Conservation (phyloP, 2,113 vertebrate species). For the Oenanthe oenanthe region DNA sequence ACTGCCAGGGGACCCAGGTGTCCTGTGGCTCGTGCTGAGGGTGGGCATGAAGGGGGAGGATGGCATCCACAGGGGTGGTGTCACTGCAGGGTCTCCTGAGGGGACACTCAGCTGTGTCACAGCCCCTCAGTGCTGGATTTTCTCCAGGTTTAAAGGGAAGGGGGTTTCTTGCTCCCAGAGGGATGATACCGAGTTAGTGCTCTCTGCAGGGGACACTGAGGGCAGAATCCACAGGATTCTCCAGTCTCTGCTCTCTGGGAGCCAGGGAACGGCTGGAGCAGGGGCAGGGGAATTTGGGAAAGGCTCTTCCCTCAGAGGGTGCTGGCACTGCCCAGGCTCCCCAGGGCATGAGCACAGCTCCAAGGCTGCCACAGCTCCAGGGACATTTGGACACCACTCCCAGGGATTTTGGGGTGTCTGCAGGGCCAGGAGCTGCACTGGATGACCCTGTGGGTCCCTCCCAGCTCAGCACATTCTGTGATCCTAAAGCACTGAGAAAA, state of each 20-base stretch:
- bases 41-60: neutral
- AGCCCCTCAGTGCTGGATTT: neutral
- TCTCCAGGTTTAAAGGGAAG: neutral
- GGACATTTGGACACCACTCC: accelerated
- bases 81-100: neutral
- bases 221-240: neutral
- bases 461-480: neutral
- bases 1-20: neutral
- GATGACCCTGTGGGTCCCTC: neutral
- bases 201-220: neutral
- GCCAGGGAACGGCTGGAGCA: neutral
- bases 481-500: accelerated
- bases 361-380: neutral
- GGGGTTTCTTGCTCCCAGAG: neutral
- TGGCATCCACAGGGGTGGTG: neutral
- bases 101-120: neutral
- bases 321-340: neutral
- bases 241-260: neutral
- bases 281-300: accelerated
- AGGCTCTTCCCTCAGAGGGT: neutral
- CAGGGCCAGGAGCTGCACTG: neutral
- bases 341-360: neutral
- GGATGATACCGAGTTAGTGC: neutral
- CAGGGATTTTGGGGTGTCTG: neutral
- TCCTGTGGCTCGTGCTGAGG: too few relatives aligned